Evolutionary conservation across 2,888 invertebrate species (phyloP), one percentile per base, ranked within the genome.

Genomic region (Piscicola geometra): DNA sequence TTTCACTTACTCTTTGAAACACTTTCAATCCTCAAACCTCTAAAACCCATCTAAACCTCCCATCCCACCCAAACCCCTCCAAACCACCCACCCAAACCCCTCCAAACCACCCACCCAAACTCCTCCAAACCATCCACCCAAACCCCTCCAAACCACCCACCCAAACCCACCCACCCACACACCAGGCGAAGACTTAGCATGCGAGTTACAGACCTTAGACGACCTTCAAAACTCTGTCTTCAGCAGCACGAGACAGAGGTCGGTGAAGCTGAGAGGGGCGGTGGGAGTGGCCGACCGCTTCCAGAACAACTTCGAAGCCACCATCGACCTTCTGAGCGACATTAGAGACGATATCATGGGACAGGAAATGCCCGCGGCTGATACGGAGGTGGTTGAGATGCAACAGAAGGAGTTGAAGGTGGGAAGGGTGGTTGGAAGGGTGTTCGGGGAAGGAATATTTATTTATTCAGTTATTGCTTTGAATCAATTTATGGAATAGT

Each of bases 341-440:
- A 81, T 85, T 30, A 83, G 84, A 78, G 85, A 85, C 77, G 83
- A 83, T 71, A 79, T 85, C 64, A 79, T 81, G 70, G 83, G 83
- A 2, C 85, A 85, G 79, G 85, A 85, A 76, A 82, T 83, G 1
- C 84, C 85, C 1, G 84, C 83, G 3, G 82, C 85, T 3, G 84
- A 84, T 71, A 81, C 83, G 0, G 82, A 82, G 33, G 82, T 83
- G 18, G 82, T 85, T 36, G 80, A 81, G 71, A 84, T 84, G 76
- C 85, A 85, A 78, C 84, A 83, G 77, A 82, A 82, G 74, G 84
- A 85, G 78, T 80, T 85, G 1, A 81, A 82, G 80, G 84, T 85
- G 77, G 68, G 50, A 28, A 12, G 3, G 25, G 30, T 30, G 25
- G 64, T n/a, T 64, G 25, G 30, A 30, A 64, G 25, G 25, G 64